A percentile compares a stretch with the other conserved stretches of the same genome.
Evolutionary conservation across 1,140 invertebrate genomes (phyloP).

Genomic region (Listronotus oregonensis): DNA sequence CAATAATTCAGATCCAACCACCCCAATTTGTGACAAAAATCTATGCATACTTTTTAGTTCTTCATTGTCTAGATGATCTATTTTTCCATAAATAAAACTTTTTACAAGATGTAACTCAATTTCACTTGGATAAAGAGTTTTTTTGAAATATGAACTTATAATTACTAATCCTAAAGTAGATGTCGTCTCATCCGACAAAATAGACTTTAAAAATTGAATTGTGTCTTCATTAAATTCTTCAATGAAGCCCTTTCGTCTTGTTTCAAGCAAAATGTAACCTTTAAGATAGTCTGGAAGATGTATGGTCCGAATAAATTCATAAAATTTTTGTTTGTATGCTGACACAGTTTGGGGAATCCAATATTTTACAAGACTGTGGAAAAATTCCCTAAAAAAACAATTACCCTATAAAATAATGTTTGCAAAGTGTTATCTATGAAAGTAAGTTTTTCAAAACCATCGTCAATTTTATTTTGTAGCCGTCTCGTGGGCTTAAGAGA

Average conservation of each 20-base stretch:
- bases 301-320: conserved; percentile 23
- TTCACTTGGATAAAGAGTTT: conserved; percentile 16
- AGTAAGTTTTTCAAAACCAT: too few relatives aligned
- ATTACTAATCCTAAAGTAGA: neutral
- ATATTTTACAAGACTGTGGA: conserved; percentile 41
- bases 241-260: conserved; percentile 17
- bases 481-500: too few relatives aligned
- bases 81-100: conserved; percentile 18
- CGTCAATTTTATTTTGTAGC: too few relatives aligned
- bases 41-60: conserved; percentile 25
- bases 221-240: neutral
- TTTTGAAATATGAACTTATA: conserved; percentile 22
- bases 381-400: conserved; percentile 38
- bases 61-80: conserved; percentile 13
- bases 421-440: too few relatives aligned
- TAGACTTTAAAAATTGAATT: neutral
- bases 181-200: neutral
- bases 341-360: conserved; percentile 38
- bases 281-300: conserved; percentile 23
- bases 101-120: conserved; percentile 18
- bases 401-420: too few relatives aligned
- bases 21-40: conserved; percentile 32
- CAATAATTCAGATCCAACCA: conserved; percentile 16
- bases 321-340: conserved; percentile 29
- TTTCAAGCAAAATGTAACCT: conserved; percentile 32